These are phyloP conservation scores for Nycticebus coucang DNA, from an alignment of 2,113 vertebrate species.

Conservation along the genomic window DNA sequence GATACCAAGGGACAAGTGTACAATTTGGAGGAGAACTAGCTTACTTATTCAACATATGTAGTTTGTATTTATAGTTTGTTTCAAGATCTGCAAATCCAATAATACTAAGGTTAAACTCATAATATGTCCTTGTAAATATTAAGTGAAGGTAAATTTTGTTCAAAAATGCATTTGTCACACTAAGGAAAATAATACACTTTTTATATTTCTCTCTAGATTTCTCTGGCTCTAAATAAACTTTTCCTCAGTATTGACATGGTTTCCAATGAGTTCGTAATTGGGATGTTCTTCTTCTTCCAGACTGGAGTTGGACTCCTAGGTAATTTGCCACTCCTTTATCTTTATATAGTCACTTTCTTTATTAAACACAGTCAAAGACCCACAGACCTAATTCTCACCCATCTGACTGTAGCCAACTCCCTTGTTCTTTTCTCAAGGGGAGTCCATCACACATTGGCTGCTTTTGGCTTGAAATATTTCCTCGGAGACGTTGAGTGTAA, in stretches of 20 bases:
- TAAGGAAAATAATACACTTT: not conserved
- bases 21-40: not conserved
- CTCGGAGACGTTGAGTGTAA: not conserved
- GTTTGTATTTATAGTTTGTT: not conserved
- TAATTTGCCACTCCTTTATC: not conserved
- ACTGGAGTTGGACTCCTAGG: not conserved
- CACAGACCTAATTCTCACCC: not conserved
- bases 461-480: not conserved
- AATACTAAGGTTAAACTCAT: not conserved
- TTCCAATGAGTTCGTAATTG: not conserved
- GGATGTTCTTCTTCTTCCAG: not conserved
- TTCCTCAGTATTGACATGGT: not conserved
- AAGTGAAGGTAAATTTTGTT: not conserved
- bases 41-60: not conserved
- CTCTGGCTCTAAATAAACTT: not conserved
- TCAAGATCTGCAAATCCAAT: not conserved
- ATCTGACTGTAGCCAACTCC: not conserved
- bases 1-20: no score
- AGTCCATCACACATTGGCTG: not conserved
- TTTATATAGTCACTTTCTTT: not conserved
- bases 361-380: not conserved
- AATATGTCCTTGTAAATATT: not conserved
- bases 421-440: conserved; percentile 34
- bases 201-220: not conserved
- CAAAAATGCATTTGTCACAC: not conserved